Evolutionary conservation across 2,888 invertebrate genomes (phyloP).

Genomic region (Arenicola marina): DNA sequence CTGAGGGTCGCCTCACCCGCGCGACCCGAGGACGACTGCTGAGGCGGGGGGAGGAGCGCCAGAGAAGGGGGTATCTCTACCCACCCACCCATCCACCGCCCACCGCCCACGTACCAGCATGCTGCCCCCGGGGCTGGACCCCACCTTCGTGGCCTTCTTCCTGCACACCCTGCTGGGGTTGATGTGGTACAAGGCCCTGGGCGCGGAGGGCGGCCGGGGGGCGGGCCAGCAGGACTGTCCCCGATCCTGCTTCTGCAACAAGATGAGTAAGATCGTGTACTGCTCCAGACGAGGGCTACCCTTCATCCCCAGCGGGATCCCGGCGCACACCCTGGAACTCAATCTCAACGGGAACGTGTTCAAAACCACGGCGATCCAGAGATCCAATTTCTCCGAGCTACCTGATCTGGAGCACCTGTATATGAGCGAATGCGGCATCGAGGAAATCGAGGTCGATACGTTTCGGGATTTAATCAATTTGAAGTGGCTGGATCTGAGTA

Average conservation of each 20-base stretch:
- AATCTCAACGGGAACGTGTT: constrained; percentile 56
- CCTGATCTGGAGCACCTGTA: constrained; percentile 52
- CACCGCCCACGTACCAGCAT: too few relatives aligned
- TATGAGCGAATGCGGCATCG: constrained; percentile 54
- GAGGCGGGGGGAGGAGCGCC: too few relatives aligned
- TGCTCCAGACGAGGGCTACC: constrained; percentile 51
- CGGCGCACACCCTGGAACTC: constrained; percentile 49
- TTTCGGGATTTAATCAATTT: constrained; percentile 52
- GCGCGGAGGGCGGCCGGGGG: background rate
- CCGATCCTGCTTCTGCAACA: constrained; percentile 54
- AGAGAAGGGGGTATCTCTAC: too few relatives aligned
- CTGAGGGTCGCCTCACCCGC: too few relatives aligned
- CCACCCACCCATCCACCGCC: too few relatives aligned
- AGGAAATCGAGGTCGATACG: constrained; percentile 51
- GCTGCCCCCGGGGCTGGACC: too few relatives aligned
- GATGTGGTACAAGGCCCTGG: background rate
- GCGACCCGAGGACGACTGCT: too few relatives aligned
- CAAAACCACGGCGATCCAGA: constrained; percentile 40
- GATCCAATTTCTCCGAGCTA: constrained; percentile 52
- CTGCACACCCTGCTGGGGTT: background rate
- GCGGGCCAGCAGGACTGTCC: constrained; percentile 39
- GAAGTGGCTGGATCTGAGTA: constrained; percentile 56
- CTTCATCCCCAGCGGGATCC: constrained; percentile 52
- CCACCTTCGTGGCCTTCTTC: background rate
- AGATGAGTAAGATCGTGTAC: constrained; percentile 50